Evolutionary conservation across 2,888 invertebrate species (phyloP).

Genomic region (Oscheius sp.): DNA sequence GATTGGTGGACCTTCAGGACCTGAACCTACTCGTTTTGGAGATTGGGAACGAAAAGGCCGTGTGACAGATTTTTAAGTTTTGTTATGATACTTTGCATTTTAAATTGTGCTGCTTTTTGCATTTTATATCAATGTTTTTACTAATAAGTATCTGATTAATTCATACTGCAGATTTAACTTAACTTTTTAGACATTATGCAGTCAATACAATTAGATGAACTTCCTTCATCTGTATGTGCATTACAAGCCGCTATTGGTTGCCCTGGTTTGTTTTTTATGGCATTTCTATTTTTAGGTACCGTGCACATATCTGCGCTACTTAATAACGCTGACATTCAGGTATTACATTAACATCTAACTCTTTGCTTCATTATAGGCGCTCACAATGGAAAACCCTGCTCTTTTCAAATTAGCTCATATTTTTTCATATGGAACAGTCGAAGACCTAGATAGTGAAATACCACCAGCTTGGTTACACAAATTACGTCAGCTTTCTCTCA

Average conservation of each 20-base stretch:
- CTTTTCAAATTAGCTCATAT: slow-evolving; percentile 24
- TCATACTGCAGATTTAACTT: too few relatives aligned
- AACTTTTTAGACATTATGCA: too few relatives aligned
- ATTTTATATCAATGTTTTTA: background rate
- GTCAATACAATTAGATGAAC: slow-evolving; percentile 1
- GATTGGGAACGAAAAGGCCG: slow-evolving; percentile 99
- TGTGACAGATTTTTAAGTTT: slow-evolving; percentile 85
- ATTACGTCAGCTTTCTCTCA: slow-evolving; percentile 30
- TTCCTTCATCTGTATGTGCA: background rate
- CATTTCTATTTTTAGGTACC: too few relatives aligned
- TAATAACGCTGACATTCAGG: slow-evolving; percentile 10
- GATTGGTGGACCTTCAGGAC: slow-evolving; percentile 76
- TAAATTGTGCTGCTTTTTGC: background rate
- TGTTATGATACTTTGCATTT: background rate
- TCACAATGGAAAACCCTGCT: background rate
- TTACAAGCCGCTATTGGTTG: slow-evolving; percentile 14
- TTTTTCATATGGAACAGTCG: slow-evolving; percentile 27
- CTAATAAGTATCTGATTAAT: background rate
- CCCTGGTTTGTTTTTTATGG: slow-evolving; percentile 12
- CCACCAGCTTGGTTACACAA: slow-evolving; percentile 12
- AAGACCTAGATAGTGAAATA: slow-evolving; percentile 19
- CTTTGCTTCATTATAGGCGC: slow-evolving; percentile 5
- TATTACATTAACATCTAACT: background rate
- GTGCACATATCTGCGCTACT: slow-evolving; percentile 10
- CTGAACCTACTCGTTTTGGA: slow-evolving; percentile 97